Base-by-base conservation (phyloP, 2,797 vertebrate genomes). In the Fundulus diaphanus region DNA sequence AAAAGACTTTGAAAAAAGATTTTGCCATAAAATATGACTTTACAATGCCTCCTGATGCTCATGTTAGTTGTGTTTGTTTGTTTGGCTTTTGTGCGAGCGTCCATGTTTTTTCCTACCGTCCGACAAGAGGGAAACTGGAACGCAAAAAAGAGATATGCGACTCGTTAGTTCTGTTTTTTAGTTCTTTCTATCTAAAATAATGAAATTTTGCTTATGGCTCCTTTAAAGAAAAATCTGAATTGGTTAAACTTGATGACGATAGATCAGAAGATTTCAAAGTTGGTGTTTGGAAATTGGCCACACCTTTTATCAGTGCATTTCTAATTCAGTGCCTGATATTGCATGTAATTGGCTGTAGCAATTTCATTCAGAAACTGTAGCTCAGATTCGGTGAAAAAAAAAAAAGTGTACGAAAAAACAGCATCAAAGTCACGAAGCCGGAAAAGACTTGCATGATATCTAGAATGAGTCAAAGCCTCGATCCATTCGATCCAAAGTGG, bases 401-500 rank as follows among this genome's bases (percentile, higher is more conserved):
- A 79, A 33, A 9, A 63, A 63, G 33, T 37, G 33, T 31, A 37
- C 1, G 20, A 35, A 63, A 81, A 75, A 66, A 70, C 82, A 67
- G 77, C 78, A 82, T 85, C 83, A 85, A 83, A 82, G 82, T 73
- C 70, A 57, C 68, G 37, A 78, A 83, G 57, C 71, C 81, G 79
- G 68, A 70, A 40, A 46, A 20, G 66, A 86, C 90, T 85, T 78
- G 68, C 76, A 81, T 79, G 76, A 86, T 74, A 81, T 37, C 73
- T 29, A 63, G 68, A 80, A 82, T 87, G 87, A 90, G 81, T 89
- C 88, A 87, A 72, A 87, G 40, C 52, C 71, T 86, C 5, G 0
- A 77, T 82, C 71, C 80, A 83, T 85, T 91, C 80, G 82, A 78
- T 77, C 61, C 78, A 89, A 84, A 89, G 81, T 40, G 22, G 18